Evolutionary conservation across 2,113 vertebrate genomes (phyloP), one percentile per base, ranked within the genome.

Genomic region (Siphamia tubifer): DNA sequence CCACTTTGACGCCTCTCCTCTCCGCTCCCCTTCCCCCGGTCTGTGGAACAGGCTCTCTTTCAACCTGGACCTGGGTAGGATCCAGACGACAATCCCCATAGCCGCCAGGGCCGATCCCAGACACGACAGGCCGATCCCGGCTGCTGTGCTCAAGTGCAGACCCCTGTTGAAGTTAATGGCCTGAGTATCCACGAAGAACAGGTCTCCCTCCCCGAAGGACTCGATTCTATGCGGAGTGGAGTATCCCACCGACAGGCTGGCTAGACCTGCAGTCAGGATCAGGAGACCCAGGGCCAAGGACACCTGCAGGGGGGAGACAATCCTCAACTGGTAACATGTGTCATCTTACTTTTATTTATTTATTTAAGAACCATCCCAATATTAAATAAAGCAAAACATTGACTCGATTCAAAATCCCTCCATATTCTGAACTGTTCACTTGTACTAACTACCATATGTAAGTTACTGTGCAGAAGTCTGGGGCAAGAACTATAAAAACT

Each of bases 121-220:
- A 38, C 95, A 96, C 51, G 95, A 94, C 57, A 99, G 89, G 35
- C 94, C 81, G 0, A 95, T 94, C 15, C 97, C 96, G 0, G 90
- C 92, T 60, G 95, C 87, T 39, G 94, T 92, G 77, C 95, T 96
- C 42, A 91, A 73, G 40, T 94, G 94, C 5, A 98, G 93, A 17
- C 92, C 94, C 24, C 87, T 78, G 27, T 99, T 99, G 79, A 96
- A 96, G 67, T 91, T 93, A 42, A 96, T 24, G 0, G 97, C 96
- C 13, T 71, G 94, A 0, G 79, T 80, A 86, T 98, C 96, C 36
- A 98, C 94, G 19, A 99, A 94, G 39, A 96, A 83, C 73, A 98
- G 92, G 84, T 95, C 94, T 9, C 95, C 95, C 53, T 94, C 95
- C 0, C 96, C 95, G 0, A 99, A 96, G 0, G 95, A 95, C 91